These are phyloP conservation scores for Trichogramma dendrolimi DNA, from an alignment of 2,888 invertebrate genomes.

Conservation along the genomic window DNA sequence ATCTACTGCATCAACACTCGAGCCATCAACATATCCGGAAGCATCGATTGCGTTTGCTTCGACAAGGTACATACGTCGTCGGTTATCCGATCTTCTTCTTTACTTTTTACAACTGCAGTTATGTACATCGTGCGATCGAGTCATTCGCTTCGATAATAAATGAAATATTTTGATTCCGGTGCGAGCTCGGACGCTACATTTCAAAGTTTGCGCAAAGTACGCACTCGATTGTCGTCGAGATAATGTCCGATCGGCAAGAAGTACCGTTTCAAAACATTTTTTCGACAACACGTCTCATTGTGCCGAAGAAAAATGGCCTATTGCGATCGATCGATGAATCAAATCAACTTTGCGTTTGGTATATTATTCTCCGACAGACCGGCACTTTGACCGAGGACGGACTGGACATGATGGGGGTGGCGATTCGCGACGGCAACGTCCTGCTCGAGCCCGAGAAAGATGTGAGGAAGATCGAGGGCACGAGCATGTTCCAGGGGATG, in stretches of 20 bases:
- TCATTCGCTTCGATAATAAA: too few species aligned
- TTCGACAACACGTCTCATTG: too few species aligned
- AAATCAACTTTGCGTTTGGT: neutral
- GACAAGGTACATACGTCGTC: conserved; percentile 66
- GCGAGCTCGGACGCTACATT: too few species aligned
- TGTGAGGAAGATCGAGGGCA: conserved; percentile 50
- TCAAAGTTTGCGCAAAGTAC: too few species aligned
- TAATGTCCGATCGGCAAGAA: too few species aligned
- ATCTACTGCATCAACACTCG: conserved; percentile 79
- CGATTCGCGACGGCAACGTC: conserved; percentile 59
- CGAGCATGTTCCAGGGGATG: conserved; percentile 67
- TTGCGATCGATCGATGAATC: too few species aligned
- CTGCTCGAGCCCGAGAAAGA: conserved; percentile 59
- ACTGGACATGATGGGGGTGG: conserved; percentile 75
- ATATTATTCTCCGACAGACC: conserved; percentile 57
- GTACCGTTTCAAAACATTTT: too few species aligned
- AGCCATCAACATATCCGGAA: conserved; percentile 74
- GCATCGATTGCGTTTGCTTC: conserved; percentile 79
- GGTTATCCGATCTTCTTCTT: neutral
- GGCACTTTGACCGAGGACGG: conserved; percentile 89
- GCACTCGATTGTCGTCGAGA: too few species aligned
- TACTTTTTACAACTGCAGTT: neutral
- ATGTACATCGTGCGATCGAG: too few species aligned
- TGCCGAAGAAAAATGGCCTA: too few species aligned
- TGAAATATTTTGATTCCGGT: too few species aligned